Evolutionary conservation across 2,113 vertebrate species (phyloP).

Genomic region (Chrysochloris asiatica): DNA sequence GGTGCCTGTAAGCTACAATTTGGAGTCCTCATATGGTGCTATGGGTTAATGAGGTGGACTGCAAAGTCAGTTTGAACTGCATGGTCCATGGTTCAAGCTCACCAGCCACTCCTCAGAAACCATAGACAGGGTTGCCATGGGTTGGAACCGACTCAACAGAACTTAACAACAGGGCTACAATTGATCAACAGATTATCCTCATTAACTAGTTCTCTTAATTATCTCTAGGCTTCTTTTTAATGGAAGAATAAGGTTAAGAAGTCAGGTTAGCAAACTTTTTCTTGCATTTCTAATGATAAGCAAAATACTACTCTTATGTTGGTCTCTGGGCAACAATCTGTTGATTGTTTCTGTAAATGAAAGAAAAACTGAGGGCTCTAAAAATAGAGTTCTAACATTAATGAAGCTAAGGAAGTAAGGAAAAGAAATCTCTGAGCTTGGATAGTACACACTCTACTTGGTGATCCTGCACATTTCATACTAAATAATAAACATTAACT

Average conservation of each 20-base stretch:
- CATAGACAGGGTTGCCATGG: too few species aligned
- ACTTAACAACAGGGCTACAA: too few species aligned
- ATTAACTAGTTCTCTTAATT: constrained; percentile 25
- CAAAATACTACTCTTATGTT: neutral
- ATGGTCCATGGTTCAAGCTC: too few species aligned
- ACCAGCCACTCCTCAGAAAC: too few species aligned
- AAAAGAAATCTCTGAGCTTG: neutral
- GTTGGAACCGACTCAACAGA: too few species aligned
- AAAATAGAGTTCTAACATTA: constrained; percentile 41
- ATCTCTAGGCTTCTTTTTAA: neutral
- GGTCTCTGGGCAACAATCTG: neutral
- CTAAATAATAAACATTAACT: constrained; percentile 4
- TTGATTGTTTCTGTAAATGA: constrained; percentile 24
- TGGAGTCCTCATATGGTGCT: too few species aligned
- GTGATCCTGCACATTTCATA: neutral
- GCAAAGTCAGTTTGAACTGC: too few species aligned
- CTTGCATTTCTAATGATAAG: neutral
- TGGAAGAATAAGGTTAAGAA: constrained; percentile 20
- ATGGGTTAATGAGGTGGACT: too few species aligned
- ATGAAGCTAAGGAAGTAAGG: neutral
- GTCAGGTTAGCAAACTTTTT: neutral
- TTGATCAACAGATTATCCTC: neutral
- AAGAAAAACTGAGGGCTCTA: constrained; percentile 27
- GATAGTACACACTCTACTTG: neutral
- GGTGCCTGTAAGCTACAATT: neutral